Evolutionary conservation across 2,888 invertebrate genomes (phyloP).

Genomic region (Sepiola atlantica): DNA sequence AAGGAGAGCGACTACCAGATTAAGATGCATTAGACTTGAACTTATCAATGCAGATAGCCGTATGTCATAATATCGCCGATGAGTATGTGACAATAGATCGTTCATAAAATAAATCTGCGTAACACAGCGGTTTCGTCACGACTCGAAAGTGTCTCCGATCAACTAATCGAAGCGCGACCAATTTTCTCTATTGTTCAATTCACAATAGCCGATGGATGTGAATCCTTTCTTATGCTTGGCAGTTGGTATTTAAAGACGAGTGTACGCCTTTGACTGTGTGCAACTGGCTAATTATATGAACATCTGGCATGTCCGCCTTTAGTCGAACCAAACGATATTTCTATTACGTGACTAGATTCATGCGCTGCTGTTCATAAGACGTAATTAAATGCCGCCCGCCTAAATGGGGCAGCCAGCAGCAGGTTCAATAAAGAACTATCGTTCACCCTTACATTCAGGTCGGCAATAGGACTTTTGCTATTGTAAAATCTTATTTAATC

Average conservation of each 20-base stretch:
- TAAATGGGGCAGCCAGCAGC: not conserved
- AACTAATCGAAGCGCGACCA: not conserved
- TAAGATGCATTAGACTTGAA: no score
- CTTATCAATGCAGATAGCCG: no score
- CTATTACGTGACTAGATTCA: not conserved
- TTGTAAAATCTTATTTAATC: slow-evolving; percentile 19
- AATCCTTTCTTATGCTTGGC: not conserved
- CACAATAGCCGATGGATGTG: not conserved
- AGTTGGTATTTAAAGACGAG: not conserved
- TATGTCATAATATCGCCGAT: no score
- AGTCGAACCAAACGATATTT: not conserved
- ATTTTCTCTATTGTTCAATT: not conserved
- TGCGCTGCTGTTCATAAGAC: not conserved
- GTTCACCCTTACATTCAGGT: not conserved
- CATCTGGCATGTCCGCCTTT: not conserved
- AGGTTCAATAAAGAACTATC: not conserved
- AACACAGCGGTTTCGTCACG: no score
- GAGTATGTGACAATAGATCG: no score
- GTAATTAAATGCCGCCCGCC: not conserved
- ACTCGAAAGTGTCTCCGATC: not conserved
- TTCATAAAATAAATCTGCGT: no score
- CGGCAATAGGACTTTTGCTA: not conserved
- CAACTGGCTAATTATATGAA: slow-evolving; percentile 20
- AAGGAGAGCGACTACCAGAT: no score
- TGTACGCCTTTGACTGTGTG: not conserved